These are phyloP conservation scores for Drosophila ochracea DNA, from an alignment of 2,888 invertebrate genomes.

Conservation along the genomic window DNA sequence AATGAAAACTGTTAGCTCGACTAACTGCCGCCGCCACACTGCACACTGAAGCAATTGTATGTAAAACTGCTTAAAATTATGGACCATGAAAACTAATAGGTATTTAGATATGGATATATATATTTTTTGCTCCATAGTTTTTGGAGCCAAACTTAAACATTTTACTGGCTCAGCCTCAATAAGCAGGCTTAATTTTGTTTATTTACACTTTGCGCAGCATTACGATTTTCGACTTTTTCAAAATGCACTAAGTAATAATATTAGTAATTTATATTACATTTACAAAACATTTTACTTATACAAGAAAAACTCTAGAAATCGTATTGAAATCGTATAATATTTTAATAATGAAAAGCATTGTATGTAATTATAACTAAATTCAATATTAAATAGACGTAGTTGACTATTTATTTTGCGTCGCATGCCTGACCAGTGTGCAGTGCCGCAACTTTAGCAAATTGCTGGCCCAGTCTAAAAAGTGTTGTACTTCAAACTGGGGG, in stretches of 20 bases:
- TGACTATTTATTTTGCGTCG: not conserved
- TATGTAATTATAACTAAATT: not conserved
- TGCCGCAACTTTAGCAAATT: slow-evolving; percentile 62
- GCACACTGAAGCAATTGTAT: slow-evolving; percentile 41
- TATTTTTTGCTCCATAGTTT: not conserved
- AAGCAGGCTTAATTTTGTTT: not conserved
- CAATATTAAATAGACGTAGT: not conserved
- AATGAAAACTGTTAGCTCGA: slow-evolving; percentile 27
- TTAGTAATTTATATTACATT: no score
- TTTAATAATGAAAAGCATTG: not conserved
- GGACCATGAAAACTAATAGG: not conserved
- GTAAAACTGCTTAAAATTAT: slow-evolving; percentile 10
- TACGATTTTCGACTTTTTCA: not conserved
- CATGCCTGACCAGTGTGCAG: slow-evolving; percentile 43
- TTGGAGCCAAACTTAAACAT: not conserved
- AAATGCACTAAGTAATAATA: not conserved
- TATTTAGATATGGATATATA: not conserved
- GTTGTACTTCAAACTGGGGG: slow-evolving; percentile 55
- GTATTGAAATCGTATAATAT: not conserved
- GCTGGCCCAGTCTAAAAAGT: slow-evolving; percentile 57
- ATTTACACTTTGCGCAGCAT: not conserved
- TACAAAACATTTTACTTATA: not conserved
- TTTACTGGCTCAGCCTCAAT: not conserved
- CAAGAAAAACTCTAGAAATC: not conserved
- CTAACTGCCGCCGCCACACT: slow-evolving; percentile 26